A percentile compares a stretch with the other conserved stretches of the same genome.
These are phyloP conservation scores for Teleiodes luculella DNA, from an alignment of 2,888 invertebrate genomes.

Conservation along the genomic window DNA sequence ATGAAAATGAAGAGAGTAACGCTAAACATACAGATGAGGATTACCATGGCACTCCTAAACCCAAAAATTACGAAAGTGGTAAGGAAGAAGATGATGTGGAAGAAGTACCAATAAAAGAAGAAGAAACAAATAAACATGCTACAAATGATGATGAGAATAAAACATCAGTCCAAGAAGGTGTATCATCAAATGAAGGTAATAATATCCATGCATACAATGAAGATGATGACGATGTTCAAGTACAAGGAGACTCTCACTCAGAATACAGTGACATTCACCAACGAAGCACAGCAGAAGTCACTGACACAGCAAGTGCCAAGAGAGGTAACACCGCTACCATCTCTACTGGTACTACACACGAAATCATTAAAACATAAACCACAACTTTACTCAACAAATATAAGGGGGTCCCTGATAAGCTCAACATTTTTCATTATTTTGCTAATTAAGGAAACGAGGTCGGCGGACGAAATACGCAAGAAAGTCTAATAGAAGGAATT, in stretches of 20 bases:
- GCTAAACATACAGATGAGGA: constrained; percentile 17
- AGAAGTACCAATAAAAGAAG: constrained; percentile 1
- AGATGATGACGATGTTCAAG: constrained; percentile 77
- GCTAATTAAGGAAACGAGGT: constrained; percentile 74
- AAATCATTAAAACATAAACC: constrained; percentile 61
- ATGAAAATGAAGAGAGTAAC: constrained; percentile 21
- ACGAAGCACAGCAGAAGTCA: constrained; percentile 57
- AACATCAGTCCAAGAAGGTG: constrained; percentile 24
- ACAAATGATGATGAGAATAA: constrained; percentile 18
- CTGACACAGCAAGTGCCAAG: constrained; percentile 63
- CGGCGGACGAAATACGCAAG: constrained; percentile 66
- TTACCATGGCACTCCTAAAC: background rate
- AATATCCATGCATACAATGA: constrained; percentile 59
- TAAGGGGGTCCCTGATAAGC: constrained; percentile 71
- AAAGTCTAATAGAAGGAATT: constrained; percentile 73
- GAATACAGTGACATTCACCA: constrained; percentile 63
- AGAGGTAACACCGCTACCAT: constrained; percentile 64
- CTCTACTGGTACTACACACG: constrained; percentile 68
- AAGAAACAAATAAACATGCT: background rate
- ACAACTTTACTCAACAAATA: constrained; percentile 51
- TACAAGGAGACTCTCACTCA: constrained; percentile 66
- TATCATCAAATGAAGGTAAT: constrained; percentile 61
- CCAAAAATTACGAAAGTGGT: background rate
- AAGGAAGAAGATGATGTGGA: constrained; percentile 9
- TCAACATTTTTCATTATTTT: constrained; percentile 76